Evolutionary conservation across 2,888 invertebrate genomes (phyloP).

Genomic region (Tachina lurida): DNA sequence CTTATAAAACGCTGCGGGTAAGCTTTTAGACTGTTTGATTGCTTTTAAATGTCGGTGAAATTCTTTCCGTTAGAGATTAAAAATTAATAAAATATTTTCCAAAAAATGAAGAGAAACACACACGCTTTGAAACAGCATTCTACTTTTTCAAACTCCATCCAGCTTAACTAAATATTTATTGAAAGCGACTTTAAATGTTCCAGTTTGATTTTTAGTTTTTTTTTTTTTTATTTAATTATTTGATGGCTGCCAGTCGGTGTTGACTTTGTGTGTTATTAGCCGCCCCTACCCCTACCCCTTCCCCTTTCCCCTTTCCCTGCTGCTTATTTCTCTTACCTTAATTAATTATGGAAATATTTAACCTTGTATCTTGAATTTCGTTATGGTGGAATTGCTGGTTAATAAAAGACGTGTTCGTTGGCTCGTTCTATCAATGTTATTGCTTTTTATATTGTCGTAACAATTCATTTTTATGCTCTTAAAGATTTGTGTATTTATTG

Average conservation of each 20-base stretch:
- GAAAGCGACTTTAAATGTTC: no score
- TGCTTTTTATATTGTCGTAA: neutral
- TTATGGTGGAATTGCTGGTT: conserved; percentile 25
- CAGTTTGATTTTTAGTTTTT: neutral
- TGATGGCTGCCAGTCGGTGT: neutral
- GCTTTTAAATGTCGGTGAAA: no score
- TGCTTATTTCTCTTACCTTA: neutral
- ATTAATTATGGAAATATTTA: conserved; percentile 18
- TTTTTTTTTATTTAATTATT: neutral
- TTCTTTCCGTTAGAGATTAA: no score
- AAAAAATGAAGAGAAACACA: no score
- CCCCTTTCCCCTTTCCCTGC: neutral
- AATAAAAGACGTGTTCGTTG: conserved; percentile 53
- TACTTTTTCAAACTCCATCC: no score
- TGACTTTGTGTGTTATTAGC: conserved; percentile 15
- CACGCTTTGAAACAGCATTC: no score
- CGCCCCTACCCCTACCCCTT: neutral
- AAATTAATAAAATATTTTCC: no score
- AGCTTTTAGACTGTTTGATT: no score
- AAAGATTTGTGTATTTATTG: conserved; percentile 12
- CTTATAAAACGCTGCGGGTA: no score
- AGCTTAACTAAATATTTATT: no score
- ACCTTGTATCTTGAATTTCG: neutral
- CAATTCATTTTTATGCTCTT: conserved; percentile 15
- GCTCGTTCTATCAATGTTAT: conserved; percentile 48